Evolutionary conservation across 92 coral and sea anemone genomes (phyloP), one percentile per base, ranked within the genome.

Genomic region (Zoanthus sansibaricus): DNA sequence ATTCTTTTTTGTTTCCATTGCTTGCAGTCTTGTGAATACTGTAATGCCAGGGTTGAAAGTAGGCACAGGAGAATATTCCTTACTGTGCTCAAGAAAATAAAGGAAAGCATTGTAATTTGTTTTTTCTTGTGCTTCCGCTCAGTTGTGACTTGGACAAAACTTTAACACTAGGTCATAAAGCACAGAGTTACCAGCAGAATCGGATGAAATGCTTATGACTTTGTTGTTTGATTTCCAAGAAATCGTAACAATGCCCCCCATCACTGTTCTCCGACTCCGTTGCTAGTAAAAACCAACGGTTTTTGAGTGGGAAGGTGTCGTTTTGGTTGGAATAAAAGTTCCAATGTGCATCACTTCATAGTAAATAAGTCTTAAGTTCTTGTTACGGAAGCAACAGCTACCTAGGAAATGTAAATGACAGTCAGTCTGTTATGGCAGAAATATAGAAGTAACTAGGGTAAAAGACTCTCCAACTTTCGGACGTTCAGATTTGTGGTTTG

Each of bases 21-120:
- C 79, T 75, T 75, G 79, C 79, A 30, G 56, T 75, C 79, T 37
- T 21, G 79, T 75, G 11, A 75, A 21, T 75, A 75, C 79, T 75
- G 79, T 47, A 37, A 75, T 75, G 79, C 44, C 79, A 16, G 79
- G 79, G 79, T 75, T 59, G 79, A 75, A 75, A 75, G 79, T 75
- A 75, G 79, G 44, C 30, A 59, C 56, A 59, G 79, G 56, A 75
- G 79, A 75, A 37, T 75, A 21, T 75, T 75, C 79, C 30, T 75
- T 5, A 46, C 79, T 46, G 54, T 31, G 79, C 79, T 31, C 79
- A 75, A 59, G 78, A 73, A 3, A 75, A 75, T 59, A 75, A 75
- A 75, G 56, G 79, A 75, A 75, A 75, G 79, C 79, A 75, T 37
- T 75, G 79, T 25, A 25, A 25, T 25, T 25, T 25, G 25, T 25